phyloP scores from a whole-genome alignment of 2,113 vertebrate genomes.

The Plotosus lineatus region DNA sequence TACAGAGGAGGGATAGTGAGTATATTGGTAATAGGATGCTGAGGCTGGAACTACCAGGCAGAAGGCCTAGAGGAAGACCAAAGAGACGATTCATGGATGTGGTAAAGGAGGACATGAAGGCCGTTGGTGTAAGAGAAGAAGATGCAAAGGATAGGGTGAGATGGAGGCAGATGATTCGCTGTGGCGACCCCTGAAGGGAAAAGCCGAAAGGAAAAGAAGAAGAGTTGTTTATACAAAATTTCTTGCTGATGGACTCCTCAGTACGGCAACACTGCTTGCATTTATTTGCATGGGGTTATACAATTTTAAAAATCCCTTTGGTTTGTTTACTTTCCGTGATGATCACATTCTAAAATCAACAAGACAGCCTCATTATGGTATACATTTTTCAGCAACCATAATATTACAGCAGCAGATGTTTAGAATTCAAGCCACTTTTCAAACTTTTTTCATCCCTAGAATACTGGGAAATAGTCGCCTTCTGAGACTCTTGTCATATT shows the following conservation, averaged over 20 bases:
- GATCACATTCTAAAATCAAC: background rate
- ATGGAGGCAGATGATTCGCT: no score
- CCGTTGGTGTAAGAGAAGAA: no score
- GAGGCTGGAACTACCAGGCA: no score
- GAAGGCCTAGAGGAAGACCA: no score
- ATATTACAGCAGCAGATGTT: background rate
- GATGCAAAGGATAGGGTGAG: no score
- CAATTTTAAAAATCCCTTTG: background rate
- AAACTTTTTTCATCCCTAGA: background rate
- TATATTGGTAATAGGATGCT: no score
- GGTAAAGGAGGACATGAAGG: no score
- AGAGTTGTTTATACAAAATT: background rate
- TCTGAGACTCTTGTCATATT: background rate
- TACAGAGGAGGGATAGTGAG: no score
- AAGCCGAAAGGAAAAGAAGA: no score
- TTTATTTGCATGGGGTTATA: background rate
- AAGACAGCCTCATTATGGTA: background rate
- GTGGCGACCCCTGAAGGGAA: no score
- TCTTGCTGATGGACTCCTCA: background rate
- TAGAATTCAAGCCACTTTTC: background rate
- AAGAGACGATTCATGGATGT: no score
- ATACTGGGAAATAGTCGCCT: background rate
- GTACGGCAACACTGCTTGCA: background rate
- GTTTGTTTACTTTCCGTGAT: background rate
- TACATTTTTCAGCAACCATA: background rate